Evolutionary conservation across 2,797 vertebrate genomes (phyloP).

Genomic region (Notolepis coatsorum): DNA sequence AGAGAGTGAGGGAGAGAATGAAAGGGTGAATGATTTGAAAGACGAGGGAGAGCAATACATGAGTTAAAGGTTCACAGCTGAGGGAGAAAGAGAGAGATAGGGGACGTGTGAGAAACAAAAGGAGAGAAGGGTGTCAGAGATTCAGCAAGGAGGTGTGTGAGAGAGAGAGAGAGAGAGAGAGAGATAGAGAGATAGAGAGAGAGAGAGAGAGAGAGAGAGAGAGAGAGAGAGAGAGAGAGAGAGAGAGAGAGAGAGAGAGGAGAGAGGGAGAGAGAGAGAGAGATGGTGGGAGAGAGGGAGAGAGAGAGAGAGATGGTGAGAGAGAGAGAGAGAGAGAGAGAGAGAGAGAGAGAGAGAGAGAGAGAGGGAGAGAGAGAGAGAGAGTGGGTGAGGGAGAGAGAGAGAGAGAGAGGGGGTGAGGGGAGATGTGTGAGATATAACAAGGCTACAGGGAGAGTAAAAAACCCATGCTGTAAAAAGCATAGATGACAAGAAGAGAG

Average conservation of each 20-base stretch:
- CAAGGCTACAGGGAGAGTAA: no score
- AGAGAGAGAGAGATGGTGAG: background rate
- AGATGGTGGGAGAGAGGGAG: background rate
- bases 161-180: background rate
- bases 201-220: background rate
- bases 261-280: background rate
- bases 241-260: background rate
- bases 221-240: background rate
- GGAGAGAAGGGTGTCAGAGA: slow-evolving; percentile 5
- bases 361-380: background rate
- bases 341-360: background rate
- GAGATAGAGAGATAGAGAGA: background rate
- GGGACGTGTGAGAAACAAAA: slow-evolving; percentile 13
- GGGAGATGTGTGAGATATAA: background rate
- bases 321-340: background rate
- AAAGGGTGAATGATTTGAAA: background rate
- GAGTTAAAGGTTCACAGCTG: background rate
- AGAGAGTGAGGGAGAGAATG: background rate
- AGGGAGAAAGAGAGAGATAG: background rate
- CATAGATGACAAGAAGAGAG: no score
- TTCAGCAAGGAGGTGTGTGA: slow-evolving; percentile 6
- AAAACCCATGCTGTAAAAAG: no score
- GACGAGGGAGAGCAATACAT: background rate
- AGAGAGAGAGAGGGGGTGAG: background rate
- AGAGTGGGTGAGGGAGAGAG: background rate